Conservation (phyloP, 1,140 invertebrate genomes). For the Drosophila bifasciata region DNA sequence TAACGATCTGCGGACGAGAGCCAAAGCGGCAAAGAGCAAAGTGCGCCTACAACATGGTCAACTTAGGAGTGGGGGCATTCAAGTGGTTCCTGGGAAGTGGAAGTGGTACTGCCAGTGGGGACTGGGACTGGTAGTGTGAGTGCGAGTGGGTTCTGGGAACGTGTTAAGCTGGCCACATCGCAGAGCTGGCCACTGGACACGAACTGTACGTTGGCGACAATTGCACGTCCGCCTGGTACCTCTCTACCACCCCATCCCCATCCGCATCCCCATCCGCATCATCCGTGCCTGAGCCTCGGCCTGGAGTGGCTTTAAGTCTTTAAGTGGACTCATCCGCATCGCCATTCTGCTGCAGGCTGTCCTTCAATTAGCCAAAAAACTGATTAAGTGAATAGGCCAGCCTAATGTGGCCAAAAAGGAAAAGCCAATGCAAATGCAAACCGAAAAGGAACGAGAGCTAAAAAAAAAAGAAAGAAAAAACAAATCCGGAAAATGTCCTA, state of each 20-base stretch:
- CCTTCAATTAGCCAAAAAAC: slow-evolving; percentile 62
- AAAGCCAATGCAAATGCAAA: slow-evolving; percentile 3
- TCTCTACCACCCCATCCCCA: neutral
- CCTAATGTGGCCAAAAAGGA: slow-evolving; percentile 43
- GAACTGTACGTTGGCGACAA: slow-evolving; percentile 37
- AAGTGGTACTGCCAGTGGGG: slow-evolving; percentile 1
- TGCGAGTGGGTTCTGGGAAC: slow-evolving; percentile 21
- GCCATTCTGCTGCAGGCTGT: neutral
- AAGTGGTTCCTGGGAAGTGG: neutral
- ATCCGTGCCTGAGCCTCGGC: too few relatives aligned
- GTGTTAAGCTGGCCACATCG: slow-evolving; percentile 48
- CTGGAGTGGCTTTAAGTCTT: slow-evolving; percentile 30
- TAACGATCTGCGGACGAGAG: slow-evolving; percentile 75
- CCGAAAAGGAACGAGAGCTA: neutral
- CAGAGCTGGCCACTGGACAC: slow-evolving; percentile 22
- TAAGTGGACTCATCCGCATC: slow-evolving; percentile 7
- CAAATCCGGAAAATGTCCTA: slow-evolving; percentile 17
- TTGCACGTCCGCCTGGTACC: slow-evolving; percentile 12
- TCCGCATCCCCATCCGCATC: neutral
- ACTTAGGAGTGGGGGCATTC: neutral
- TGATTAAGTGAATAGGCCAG: slow-evolving; percentile 65
- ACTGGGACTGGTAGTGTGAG: too few relatives aligned
- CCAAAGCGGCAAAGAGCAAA: slow-evolving; percentile 66
- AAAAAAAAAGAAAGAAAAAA: slow-evolving; percentile 8
- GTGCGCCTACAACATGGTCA: slow-evolving; percentile 55